Base-by-base conservation (phyloP, 2,797 vertebrate species). In the Myoxocephalus aenaeus region DNA sequence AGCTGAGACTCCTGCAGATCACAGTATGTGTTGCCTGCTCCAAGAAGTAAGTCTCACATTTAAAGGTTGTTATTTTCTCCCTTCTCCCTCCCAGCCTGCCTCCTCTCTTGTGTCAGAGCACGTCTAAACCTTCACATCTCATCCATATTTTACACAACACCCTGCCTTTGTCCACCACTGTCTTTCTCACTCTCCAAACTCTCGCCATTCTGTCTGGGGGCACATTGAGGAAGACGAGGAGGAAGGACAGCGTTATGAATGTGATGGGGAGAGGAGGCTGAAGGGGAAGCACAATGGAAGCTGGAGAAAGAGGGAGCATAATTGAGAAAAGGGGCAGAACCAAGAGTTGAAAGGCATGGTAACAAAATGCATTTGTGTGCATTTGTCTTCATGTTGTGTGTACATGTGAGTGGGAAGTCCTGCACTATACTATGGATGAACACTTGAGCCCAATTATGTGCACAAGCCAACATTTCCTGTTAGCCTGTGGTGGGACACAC, bases 381-480 rank as follows among this genome's bases (percentile, higher is more conserved):
- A 29, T 57, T 29, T 57, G 14, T 32, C 25, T 72, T 15, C 64
- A 40, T 2, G 20, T 48, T 48, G 8, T 48, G 56, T 51, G 11
- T 29, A 20, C 44, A 4, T 66, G 44, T 48, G 29, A 51, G 27
- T 18, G 46, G 32, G 71, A n/a, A 69, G 54, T 61, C 54, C 5
- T 44, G 25, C 63, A 9, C 25, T 18, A 38, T 65, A 74, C 32
- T 70, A 51, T n/a, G 53, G 54, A 85, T 79, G 56, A 82, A 51
- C 76, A 85, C 65, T 83, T 82, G 63, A 70, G 67, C 20, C 76
- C 77, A 78, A 61, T 89, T 85, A 89, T 44, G 42, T 64, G 64
- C 22, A 72, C 40, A 76, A 40, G 36, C 57, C 36, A 63, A n/a
- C 50, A 53, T 70, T 72, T 76, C 53, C 65, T 84, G 18, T 70